Evolutionary conservation across 1,140 invertebrate species (phyloP).

Genomic region (Drosophila virilis): DNA sequence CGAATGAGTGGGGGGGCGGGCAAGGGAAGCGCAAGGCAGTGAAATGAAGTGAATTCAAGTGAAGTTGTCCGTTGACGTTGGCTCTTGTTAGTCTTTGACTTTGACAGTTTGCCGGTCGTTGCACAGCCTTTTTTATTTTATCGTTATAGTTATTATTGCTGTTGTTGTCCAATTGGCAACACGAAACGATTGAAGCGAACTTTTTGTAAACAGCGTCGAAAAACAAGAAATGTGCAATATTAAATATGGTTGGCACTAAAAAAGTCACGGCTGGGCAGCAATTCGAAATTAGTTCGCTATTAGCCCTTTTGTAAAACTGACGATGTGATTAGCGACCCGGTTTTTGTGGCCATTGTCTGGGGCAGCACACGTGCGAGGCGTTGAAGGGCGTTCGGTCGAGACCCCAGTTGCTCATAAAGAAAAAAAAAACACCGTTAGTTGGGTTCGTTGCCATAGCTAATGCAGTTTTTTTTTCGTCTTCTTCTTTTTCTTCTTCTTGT

Average conservation of each 20-base stretch:
- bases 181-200: background rate
- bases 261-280: slow-evolving; percentile 25
- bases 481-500: background rate
- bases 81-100: slow-evolving; percentile 68
- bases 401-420: background rate
- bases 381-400: slow-evolving; percentile 34
- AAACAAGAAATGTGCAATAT: slow-evolving; percentile 1
- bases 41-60: slow-evolving; percentile 26
- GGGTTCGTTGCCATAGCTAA: slow-evolving; percentile 66
- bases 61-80: slow-evolving; percentile 22
- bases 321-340: slow-evolving; percentile 40
- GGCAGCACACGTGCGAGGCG: slow-evolving; percentile 64
- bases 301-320: slow-evolving; percentile 53
- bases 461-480: slow-evolving; percentile 16
- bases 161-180: slow-evolving; percentile 50
- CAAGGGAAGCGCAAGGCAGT: too few species aligned
- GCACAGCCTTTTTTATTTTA: slow-evolving; percentile 2
- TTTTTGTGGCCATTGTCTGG: slow-evolving; percentile 40
- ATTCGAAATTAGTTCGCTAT: slow-evolving; percentile 59
- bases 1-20: background rate
- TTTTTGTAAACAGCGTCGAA: slow-evolving; percentile 6
- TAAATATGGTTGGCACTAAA: slow-evolving; percentile 9
- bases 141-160: slow-evolving; percentile 8
- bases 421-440: slow-evolving; percentile 55
- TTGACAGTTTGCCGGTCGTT: slow-evolving; percentile 46